These are phyloP conservation scores for Ochropleura plecta DNA, from an alignment of 2,888 invertebrate species.

Conservation along the genomic window DNA sequence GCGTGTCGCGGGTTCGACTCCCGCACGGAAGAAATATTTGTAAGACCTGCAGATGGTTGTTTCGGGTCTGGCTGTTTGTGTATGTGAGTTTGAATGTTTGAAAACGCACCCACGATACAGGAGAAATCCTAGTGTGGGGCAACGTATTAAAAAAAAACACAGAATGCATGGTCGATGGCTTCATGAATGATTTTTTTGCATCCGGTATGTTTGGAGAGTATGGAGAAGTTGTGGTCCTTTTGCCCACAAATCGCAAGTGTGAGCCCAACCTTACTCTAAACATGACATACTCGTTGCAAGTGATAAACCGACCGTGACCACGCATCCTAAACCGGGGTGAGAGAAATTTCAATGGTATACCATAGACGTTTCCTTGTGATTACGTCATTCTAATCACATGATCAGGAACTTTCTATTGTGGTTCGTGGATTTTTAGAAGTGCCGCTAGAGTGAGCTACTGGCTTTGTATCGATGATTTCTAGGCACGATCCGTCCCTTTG, in stretches of 20 bases:
- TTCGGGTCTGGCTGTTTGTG: too few species aligned
- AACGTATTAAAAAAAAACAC: too few species aligned
- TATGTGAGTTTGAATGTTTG: too few species aligned
- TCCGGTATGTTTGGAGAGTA: too few species aligned
- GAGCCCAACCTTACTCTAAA: conserved; percentile 25
- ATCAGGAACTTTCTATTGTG: conserved; percentile 25
- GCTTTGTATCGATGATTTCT: neutral
- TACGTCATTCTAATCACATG: conserved; percentile 40
- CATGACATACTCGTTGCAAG: conserved; percentile 28
- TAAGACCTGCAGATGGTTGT: too few species aligned
- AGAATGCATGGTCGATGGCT: too few species aligned
- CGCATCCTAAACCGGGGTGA: conserved; percentile 51
- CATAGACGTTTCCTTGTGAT: conserved; percentile 44
- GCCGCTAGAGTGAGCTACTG: neutral
- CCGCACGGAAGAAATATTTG: too few species aligned
- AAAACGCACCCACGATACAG: too few species aligned
- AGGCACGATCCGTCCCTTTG: neutral
- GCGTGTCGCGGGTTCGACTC: too few species aligned
- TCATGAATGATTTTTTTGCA: too few species aligned
- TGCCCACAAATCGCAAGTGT: neutral
- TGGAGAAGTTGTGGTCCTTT: neutral
- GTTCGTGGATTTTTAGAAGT: neutral
- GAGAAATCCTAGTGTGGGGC: too few species aligned
- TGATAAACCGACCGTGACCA: conserved; percentile 36
- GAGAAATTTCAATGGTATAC: conserved; percentile 50